Percentiles rank a stretch among this genome's conserved stretches.
Conservation (phyloP, 2,113 vertebrate species). For the Prochilodus magdalenae region DNA sequence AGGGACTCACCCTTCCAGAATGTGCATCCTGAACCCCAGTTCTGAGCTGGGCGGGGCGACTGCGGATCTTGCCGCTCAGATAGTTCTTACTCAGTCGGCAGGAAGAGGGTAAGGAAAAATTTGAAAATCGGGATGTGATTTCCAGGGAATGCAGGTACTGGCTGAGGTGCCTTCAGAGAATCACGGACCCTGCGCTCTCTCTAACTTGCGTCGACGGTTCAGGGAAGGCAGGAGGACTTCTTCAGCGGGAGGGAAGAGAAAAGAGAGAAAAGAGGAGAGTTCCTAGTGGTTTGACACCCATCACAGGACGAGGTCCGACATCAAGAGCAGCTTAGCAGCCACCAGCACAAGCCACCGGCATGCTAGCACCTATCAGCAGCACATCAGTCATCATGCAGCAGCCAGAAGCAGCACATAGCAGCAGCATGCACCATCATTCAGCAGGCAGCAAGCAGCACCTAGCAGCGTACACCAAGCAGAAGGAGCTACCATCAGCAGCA, state of each 20-base stretch:
- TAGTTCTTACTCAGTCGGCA: conserved; percentile 91
- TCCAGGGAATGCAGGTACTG: not conserved
- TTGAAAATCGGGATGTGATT: not conserved
- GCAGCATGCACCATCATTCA: no score
- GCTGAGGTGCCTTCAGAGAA: not conserved
- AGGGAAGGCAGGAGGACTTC: conserved; percentile 91
- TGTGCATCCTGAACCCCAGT: conserved; percentile 93
- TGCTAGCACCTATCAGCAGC: no score
- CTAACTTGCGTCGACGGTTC: conserved; percentile 90
- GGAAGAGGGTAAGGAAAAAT: not conserved
- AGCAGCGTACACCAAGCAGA: no score
- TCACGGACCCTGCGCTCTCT: conserved; percentile 88
- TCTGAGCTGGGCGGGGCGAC: conserved; percentile 86
- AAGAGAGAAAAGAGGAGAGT: conserved; percentile 9
- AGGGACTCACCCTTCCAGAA: conserved; percentile 86
- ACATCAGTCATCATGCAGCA: no score
- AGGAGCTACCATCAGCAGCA: no score
- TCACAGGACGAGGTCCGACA: no score
- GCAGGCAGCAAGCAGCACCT: no score
- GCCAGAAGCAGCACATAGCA: no score
- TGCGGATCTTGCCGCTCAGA: conserved; percentile 90
- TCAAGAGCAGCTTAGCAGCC: no score
- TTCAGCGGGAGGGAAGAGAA: conserved; percentile 82
- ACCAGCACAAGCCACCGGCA: no score
- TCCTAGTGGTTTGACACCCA: no score